These are phyloP conservation scores for Montifringilla adamsi DNA, from an alignment of 2,113 vertebrate species.

Conservation along the genomic window DNA sequence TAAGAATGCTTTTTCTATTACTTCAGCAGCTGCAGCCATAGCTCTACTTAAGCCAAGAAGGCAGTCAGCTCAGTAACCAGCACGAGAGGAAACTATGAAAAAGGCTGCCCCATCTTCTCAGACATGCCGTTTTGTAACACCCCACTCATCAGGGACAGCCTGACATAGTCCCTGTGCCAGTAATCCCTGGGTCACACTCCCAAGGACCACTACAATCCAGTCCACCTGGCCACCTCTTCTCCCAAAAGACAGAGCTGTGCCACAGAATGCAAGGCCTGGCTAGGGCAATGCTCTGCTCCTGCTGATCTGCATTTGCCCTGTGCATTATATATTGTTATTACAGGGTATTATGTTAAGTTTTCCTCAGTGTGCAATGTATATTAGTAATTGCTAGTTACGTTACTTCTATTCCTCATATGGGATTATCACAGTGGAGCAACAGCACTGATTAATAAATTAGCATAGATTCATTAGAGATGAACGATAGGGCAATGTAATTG, in stretches of 20 bases:
- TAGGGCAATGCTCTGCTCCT: fast-evolving
- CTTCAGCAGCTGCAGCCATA: background rate
- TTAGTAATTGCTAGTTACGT: slow-evolving; percentile 12
- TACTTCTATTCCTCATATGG: slow-evolving; percentile 22
- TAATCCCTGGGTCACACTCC: too few species aligned
- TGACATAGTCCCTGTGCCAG: background rate
- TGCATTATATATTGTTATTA: background rate
- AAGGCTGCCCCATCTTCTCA: background rate
- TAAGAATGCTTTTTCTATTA: background rate
- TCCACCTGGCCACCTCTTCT: background rate
- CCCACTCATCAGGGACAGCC: fast-evolving
- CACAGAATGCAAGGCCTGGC: fast-evolving
- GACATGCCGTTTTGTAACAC: background rate
- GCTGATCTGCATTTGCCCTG: background rate
- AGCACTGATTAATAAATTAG: slow-evolving; percentile 67
- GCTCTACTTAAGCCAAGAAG: background rate
- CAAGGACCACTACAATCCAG: background rate
- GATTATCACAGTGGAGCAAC: slow-evolving; percentile 38
- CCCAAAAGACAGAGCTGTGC: background rate
- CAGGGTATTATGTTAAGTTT: background rate
- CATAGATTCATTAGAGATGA: slow-evolving; percentile 58
- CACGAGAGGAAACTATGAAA: background rate
- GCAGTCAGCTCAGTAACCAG: background rate
- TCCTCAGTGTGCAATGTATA: background rate
- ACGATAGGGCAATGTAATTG: slow-evolving; percentile 49